Evolutionary conservation across 2,797 vertebrate genomes (phyloP).

Genomic region (Morelia viridis): DNA sequence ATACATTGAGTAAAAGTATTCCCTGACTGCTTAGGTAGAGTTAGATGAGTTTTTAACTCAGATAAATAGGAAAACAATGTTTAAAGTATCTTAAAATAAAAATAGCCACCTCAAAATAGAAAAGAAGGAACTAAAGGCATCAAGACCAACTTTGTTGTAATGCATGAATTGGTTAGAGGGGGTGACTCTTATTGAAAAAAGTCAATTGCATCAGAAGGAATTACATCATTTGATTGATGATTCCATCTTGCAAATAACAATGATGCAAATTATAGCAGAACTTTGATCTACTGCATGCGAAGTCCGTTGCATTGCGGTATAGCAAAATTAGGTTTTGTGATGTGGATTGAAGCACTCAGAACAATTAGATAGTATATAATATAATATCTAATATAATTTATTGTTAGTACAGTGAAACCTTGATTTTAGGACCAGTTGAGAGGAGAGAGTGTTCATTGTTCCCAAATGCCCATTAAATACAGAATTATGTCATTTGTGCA

Average conservation of each 20-base stretch:
- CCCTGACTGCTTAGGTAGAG: background rate
- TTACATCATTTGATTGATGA: background rate
- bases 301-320: too few relatives aligned
- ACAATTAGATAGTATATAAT: too few relatives aligned
- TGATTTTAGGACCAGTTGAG: too few relatives aligned
- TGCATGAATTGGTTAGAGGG: background rate
- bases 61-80: background rate
- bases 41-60: background rate
- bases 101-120: background rate
- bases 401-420: too few relatives aligned
- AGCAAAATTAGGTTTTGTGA: too few relatives aligned
- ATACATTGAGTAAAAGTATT: background rate
- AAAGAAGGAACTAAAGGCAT: background rate
- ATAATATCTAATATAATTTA: too few relatives aligned
- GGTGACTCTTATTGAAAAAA: background rate
- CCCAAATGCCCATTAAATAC: too few relatives aligned
- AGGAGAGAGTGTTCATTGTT: too few relatives aligned
- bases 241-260: background rate
- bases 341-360: too few relatives aligned
- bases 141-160: background rate
- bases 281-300: too few relatives aligned
- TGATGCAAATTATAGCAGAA: too few relatives aligned
- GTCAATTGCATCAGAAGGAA: background rate
- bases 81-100: background rate
- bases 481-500: too few relatives aligned